Base-by-base conservation (phyloP, 2,797 vertebrate genomes). In the Falco novaeseelandiae region DNA sequence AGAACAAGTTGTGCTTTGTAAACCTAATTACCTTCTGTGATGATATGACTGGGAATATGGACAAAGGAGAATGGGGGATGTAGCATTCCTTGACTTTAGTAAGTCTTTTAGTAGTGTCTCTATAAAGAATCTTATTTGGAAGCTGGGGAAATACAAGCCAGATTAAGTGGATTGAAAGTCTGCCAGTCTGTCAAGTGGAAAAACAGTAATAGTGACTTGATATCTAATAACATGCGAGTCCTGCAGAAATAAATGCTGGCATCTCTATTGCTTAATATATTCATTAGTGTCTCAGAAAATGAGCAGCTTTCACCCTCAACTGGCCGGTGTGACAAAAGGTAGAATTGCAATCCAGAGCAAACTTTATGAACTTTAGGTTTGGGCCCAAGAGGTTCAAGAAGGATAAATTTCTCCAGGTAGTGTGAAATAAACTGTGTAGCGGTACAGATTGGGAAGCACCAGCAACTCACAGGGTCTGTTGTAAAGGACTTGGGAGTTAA, bases 211-310 rank as follows among this genome's bases (percentile, higher is more conserved):
- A 42, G 1, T 71, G 22, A 32, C 27, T 61, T 46, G 15, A 3
- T 48, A 55, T 1, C 32, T 16, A 32, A 7, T 74, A 61, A 57
- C 1, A 1, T 2, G 2, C 1, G 2, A 67, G 17, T 52, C 20
- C 36, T 38, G 13, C n/a, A 25, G 34, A 74, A 79, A 19, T 61
- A 63, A 81, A 22, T 44, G 23, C 13, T 71, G 30, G 6, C 5
- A 2, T 86, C 36, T 70, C 6, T 84, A 9, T 63, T 59, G 22
- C 59, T 80, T 62, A 46, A 23, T 0, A 0, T 67, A 14, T 32
- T 71, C 4, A 2, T 69, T 23, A 30, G 61, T 52, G 61, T 59
- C 32, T 87, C 21, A 4, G 14, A 6, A 49, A 71, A 61, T 5
- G 10, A 78, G 16, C 8, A 36, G 27, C 2, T 0, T 71, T 89